Conservation (phyloP, 2,113 vertebrate genomes). For the Paraplagusia blochii region DNA sequence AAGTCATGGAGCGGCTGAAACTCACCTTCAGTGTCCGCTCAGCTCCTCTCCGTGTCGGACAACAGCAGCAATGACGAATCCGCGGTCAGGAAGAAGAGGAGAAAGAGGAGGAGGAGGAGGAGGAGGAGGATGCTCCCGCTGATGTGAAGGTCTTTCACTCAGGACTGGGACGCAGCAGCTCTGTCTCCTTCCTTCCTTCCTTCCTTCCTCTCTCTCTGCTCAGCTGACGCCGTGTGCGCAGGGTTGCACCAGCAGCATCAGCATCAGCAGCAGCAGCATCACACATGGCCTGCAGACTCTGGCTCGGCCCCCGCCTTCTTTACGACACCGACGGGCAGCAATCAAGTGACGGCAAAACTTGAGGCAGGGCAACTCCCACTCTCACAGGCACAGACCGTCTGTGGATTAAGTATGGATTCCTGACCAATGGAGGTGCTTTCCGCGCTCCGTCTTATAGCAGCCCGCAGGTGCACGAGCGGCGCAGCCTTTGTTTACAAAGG, state of each 20-base stretch:
- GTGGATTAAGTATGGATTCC: slow-evolving; percentile 52
- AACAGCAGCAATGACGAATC: slow-evolving; percentile 30
- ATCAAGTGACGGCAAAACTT: slow-evolving; percentile 86
- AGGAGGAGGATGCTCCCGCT: slow-evolving; percentile 11
- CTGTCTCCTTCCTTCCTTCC: slow-evolving; percentile 47
- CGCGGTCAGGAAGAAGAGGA: no score
- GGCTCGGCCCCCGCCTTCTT: slow-evolving; percentile 69
- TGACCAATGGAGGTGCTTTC: slow-evolving; percentile 42
- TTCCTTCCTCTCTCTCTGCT: slow-evolving; percentile 49
- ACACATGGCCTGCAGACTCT: slow-evolving; percentile 74
- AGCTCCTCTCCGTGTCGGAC: slow-evolving; percentile 38
- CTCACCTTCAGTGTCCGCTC: slow-evolving; percentile 54
- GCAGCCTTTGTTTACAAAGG: not conserved
- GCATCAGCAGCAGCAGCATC: slow-evolving; percentile 41
- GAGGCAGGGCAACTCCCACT: slow-evolving; percentile 87
- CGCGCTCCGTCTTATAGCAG: slow-evolving; percentile 28
- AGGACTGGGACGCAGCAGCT: slow-evolving; percentile 48
- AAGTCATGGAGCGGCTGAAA: slow-evolving; percentile 8
- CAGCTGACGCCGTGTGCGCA: slow-evolving; percentile 39
- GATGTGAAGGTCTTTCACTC: slow-evolving; percentile 42
- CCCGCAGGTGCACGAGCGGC: slow-evolving; percentile 19
- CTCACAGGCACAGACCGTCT: slow-evolving; percentile 55
- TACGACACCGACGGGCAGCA: slow-evolving; percentile 66
- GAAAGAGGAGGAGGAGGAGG: no score
- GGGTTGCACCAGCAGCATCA: slow-evolving; percentile 55